phyloP scores from a whole-genome alignment of 2,888 invertebrate genomes.

The Drosophila buzzatii region DNA sequence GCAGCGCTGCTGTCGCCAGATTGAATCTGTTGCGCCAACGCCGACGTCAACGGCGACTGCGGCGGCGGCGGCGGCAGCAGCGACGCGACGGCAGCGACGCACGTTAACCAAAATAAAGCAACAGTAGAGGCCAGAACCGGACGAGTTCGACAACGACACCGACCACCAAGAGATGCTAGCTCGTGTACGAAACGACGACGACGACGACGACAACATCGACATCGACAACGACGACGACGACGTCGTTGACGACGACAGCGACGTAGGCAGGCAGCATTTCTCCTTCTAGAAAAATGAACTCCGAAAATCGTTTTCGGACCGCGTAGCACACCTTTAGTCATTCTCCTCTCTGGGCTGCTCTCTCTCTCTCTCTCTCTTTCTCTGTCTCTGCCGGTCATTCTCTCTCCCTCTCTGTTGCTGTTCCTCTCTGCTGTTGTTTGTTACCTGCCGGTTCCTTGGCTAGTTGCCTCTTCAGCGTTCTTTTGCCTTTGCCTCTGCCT shows the following conservation, averaged over 20 bases:
- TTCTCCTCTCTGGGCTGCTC: constrained; percentile 42
- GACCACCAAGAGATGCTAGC: constrained; percentile 51
- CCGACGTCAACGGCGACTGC: constrained; percentile 21
- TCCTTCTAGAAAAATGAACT: constrained; percentile 63
- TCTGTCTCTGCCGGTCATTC: neutral
- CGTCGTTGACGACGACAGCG: constrained; percentile 31
- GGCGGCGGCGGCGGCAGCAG: constrained; percentile 30
- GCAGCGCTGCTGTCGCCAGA: constrained; percentile 57
- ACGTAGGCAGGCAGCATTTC: constrained; percentile 62
- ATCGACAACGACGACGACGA: constrained; percentile 19
- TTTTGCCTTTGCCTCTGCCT: constrained; percentile 28
- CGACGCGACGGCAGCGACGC: constrained; percentile 55
- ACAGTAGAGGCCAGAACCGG: constrained; percentile 73
- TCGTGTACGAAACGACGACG: constrained; percentile 53
- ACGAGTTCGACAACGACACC: constrained; percentile 63
- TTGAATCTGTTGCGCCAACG: constrained; percentile 69
- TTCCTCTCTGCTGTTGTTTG: constrained; percentile 58
- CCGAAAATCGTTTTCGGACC: constrained; percentile 58
- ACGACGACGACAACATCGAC: constrained; percentile 5
- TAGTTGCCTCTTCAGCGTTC: constrained; percentile 34
- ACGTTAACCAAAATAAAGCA: constrained; percentile 80
- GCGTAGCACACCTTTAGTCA: constrained; percentile 60
- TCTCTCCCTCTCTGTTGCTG: constrained; percentile 30
- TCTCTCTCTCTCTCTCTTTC: constrained; percentile 35
- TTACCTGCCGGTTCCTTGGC: constrained; percentile 45